Conservation (phyloP, 1,140 invertebrate genomes). For the Chionoecetes opilio region DNA sequence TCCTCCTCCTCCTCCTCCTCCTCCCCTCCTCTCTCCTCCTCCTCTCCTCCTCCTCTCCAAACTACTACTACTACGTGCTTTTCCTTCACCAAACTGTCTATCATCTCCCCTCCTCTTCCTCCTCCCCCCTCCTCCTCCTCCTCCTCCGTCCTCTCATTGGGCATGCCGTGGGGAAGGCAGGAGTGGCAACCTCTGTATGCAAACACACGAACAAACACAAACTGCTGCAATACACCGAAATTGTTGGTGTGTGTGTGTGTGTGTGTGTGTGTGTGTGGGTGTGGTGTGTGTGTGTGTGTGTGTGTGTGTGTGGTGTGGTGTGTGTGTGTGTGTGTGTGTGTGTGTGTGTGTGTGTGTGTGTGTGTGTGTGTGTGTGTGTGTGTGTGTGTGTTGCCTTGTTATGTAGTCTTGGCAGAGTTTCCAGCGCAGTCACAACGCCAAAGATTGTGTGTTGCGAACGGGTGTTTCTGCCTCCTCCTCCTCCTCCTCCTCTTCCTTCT, state of each 20-base stretch:
- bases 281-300: too few relatives aligned
- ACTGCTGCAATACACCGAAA: neutral
- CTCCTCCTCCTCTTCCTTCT: neutral
- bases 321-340: too few relatives aligned
- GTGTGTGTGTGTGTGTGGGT: too few relatives aligned
- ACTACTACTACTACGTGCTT: neutral
- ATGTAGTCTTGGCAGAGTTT: neutral
- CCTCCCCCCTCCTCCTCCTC: neutral
- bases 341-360: too few relatives aligned
- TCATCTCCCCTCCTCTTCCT: neutral
- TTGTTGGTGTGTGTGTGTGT: too few relatives aligned
- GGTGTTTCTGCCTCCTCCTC: neutral
- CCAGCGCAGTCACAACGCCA: neutral
- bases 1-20: neutral
- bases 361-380: too few relatives aligned
- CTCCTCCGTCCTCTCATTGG: slow-evolving; percentile 14
- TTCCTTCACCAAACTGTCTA: neutral
- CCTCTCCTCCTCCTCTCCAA: neutral
- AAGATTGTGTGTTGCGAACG: slow-evolving; percentile 8
- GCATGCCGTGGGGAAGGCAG: neutral
- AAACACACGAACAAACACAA: slow-evolving; percentile 9
- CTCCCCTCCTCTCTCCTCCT: neutral
- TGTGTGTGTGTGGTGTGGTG: too few relatives aligned
- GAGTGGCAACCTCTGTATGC: neutral
- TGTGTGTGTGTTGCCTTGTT: neutral